Conservation (phyloP, 2,113 vertebrate genomes). For the Saccopteryx bilineata region DNA sequence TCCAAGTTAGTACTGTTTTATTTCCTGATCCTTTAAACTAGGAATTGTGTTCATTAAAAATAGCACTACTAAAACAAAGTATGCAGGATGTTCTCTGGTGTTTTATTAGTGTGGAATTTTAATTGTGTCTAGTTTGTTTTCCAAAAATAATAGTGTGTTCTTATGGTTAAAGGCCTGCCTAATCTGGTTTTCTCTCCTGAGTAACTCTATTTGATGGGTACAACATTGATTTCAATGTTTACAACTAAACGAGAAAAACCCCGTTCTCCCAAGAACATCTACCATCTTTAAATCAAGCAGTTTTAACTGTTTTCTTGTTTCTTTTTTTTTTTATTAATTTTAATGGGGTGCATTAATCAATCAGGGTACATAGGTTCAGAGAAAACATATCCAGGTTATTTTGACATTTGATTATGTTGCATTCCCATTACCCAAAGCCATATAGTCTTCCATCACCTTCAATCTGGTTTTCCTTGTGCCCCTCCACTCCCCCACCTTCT, state of each 20-base stretch:
- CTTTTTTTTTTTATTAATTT: not conserved
- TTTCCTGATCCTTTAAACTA: constrained; percentile 46
- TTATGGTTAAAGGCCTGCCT: not conserved
- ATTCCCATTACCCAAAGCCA: too few relatives aligned
- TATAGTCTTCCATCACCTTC: too few relatives aligned
- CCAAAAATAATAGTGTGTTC: constrained; percentile 34
- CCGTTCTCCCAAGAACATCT: not conserved
- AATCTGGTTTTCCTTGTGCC: too few relatives aligned
- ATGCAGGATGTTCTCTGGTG: not conserved
- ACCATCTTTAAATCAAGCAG: constrained; percentile 25
- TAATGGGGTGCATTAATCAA: too few relatives aligned
- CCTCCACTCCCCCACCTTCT: too few relatives aligned
- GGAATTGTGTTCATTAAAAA: constrained; percentile 37
- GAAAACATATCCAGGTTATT: too few relatives aligned
- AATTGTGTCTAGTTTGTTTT: constrained; percentile 48
- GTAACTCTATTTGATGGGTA: constrained; percentile 47
- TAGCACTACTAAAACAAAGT: constrained; percentile 7
- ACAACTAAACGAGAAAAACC: not conserved
- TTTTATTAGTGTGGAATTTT: constrained; percentile 33
- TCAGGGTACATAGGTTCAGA: too few relatives aligned
- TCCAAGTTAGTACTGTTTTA: constrained; percentile 25
- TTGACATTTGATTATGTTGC: too few relatives aligned
- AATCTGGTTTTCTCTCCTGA: not conserved
- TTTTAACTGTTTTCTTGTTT: not conserved
- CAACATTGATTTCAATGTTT: constrained; percentile 17